Base-by-base conservation (phyloP, 1,140 invertebrate genomes). In the Penaeus vannamei region DNA sequence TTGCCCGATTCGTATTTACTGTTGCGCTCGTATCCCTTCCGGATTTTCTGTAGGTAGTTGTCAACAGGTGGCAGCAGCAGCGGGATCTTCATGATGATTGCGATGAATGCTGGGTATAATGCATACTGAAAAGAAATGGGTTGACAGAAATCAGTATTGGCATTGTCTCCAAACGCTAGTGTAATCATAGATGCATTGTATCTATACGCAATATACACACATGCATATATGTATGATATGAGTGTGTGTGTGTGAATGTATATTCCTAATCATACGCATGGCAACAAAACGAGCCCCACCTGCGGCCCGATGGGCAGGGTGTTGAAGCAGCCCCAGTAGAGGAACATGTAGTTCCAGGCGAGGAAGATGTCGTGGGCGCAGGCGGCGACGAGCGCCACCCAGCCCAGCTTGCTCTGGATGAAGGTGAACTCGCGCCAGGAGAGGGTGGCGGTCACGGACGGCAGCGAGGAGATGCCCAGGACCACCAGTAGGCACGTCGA, bases 371-470 rank as follows among this genome's bases (percentile, higher is more conserved):
- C 91, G 60, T 91, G 91, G 29, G 81, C 29, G 60, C 86, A 76
- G 23, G 91, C 91, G 5, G 88, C 46, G 60, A 92, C 86, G 32
- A 92, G 80, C 3, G 88, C 89, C 32, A 91, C 90, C 91, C 91
- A 92, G n/a, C 92, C 92, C 60, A 92, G 90, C 29, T 90, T 91
- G 64, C 91, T 91, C 85, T 92, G 92, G 46, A 92, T 90, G 90
- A 91, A 92, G 69, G 90, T 91, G 79, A 92, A 92, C 77, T 92
- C 92, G 79, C 90, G 66, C 92, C 92, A 92, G 53, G 91, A 91
- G 36, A 92, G 77, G 3, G 91, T 90, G 26, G 90, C 90, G 10
- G 91, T 91, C 46, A 92, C 92, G 23, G 90, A 91, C 23, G 92
- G 92, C 61, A 92, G 87, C 20, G 92, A 92, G 2, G 92, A 90